Conservation (phyloP, 2,797 vertebrate genomes). For the Falco columbarius region DNA sequence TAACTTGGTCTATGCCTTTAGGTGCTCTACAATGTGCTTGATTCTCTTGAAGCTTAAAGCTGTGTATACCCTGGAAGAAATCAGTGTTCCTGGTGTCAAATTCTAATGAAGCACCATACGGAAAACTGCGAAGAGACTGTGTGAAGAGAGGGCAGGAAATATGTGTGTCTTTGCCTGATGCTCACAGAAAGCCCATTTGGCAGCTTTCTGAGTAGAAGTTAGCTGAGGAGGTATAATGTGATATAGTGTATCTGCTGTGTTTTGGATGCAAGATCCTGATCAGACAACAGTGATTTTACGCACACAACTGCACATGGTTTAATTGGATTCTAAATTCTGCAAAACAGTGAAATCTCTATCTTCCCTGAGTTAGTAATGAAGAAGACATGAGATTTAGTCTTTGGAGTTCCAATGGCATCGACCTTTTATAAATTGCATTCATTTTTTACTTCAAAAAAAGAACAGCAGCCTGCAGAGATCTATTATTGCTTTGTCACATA, state of each 20-base stretch:
- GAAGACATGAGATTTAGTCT: neutral
- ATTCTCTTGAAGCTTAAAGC: neutral
- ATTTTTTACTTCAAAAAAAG: neutral
- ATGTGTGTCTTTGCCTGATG: neutral
- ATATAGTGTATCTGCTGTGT: neutral
- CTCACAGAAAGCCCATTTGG: neutral
- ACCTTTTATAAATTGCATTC: neutral
- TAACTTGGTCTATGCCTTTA: neutral
- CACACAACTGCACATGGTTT: neutral
- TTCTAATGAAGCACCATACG: neutral
- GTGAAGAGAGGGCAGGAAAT: neutral
- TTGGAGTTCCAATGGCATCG: neutral
- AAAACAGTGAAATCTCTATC: neutral
- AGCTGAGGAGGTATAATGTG: neutral
- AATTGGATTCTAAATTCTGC: neutral
- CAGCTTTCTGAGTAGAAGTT: neutral
- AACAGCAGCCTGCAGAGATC: neutral
- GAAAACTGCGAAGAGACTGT: neutral
- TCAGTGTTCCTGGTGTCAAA: neutral
- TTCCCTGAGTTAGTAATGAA: neutral
- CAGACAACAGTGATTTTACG: neutral
- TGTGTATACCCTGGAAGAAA: neutral
- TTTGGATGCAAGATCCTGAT: neutral
- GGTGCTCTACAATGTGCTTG: neutral
- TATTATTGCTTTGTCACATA: neutral